These are phyloP conservation scores for Masticophis lateralis DNA, from an alignment of 2,797 vertebrate species.

Conservation along the genomic window DNA sequence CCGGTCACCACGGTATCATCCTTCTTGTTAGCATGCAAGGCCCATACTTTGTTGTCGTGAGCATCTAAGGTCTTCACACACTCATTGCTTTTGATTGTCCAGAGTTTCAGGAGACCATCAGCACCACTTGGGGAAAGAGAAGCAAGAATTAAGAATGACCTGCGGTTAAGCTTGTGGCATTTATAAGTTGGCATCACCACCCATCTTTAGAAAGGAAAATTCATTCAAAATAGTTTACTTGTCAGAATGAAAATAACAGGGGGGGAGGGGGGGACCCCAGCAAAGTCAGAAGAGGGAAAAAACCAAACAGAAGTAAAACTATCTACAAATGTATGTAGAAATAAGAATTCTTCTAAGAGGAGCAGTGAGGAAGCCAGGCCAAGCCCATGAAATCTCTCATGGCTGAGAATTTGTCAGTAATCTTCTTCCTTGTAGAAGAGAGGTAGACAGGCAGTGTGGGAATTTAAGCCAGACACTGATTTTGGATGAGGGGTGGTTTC, in stretches of 20 bases:
- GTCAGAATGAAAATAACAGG: not conserved
- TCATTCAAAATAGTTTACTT: not conserved
- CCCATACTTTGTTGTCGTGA: constrained; percentile 96
- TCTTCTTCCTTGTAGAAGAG: not conserved
- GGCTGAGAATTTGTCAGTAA: not conserved
- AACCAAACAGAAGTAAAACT: not conserved
- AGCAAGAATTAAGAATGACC: not conserved
- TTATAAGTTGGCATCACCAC: not conserved
- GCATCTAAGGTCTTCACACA: constrained; percentile 91
- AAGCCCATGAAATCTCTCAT: not conserved
- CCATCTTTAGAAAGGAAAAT: not conserved
- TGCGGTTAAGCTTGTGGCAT: not conserved
- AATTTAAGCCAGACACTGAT: not conserved
- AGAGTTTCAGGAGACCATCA: constrained; percentile 92
- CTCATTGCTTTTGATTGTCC: constrained; percentile 96
- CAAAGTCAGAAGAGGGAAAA: not conserved
- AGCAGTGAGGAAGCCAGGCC: not conserved
- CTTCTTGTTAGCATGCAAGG: constrained; percentile 82
- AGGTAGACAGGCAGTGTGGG: not conserved
- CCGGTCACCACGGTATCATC: constrained; percentile 85
- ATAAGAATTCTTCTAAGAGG: not conserved
- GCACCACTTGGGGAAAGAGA: constrained; percentile 78
- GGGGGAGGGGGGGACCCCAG: not conserved
- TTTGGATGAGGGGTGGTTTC: not conserved
- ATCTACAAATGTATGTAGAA: not conserved